A percentile compares a stretch with the other conserved stretches of the same genome.
Evolutionary conservation across 1,140 invertebrate genomes (phyloP).

Genomic region (Subanguina moxae): DNA sequence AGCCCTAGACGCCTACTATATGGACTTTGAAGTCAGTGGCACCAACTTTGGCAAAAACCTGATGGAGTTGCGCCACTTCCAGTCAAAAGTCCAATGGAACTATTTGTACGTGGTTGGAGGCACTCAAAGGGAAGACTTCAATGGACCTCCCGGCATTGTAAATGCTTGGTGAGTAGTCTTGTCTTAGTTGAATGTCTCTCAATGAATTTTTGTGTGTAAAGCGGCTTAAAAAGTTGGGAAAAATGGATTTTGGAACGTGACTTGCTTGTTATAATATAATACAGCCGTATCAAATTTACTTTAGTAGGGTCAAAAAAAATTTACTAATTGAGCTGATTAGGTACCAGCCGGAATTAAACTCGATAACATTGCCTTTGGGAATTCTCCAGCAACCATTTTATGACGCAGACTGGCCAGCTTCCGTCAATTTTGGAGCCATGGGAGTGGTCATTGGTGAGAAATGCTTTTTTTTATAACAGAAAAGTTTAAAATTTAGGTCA

Average conservation of each 20-base stretch:
- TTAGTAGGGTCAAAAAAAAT: no score
- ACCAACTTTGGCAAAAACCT: background rate
- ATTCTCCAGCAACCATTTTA: constrained; percentile 63
- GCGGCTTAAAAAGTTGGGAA: no score
- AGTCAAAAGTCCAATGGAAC: background rate
- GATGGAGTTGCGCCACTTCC: background rate
- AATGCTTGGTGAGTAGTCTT: constrained; percentile 59
- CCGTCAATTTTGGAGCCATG: constrained; percentile 64
- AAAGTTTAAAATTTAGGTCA: constrained; percentile 53
- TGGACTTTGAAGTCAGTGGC: constrained; percentile 1
- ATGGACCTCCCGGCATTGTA: constrained; percentile 5
- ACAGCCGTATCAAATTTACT: no score
- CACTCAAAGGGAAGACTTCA: constrained; percentile 13
- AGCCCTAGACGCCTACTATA: constrained; percentile 39
- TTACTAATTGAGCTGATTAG: no score
- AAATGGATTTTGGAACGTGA: no score
- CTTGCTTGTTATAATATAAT: no score
- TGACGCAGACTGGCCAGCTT: constrained; percentile 65
- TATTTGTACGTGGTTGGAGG: background rate
- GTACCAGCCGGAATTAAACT: constrained; percentile 13
- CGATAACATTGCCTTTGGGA: constrained; percentile 14
- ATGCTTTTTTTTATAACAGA: no score
- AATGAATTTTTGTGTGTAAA: no score
- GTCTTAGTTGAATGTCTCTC: no score
- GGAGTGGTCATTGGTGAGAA: constrained; percentile 62